Evolutionary conservation across 2,797 vertebrate genomes (phyloP).

Genomic region (Anabas testudineus): DNA sequence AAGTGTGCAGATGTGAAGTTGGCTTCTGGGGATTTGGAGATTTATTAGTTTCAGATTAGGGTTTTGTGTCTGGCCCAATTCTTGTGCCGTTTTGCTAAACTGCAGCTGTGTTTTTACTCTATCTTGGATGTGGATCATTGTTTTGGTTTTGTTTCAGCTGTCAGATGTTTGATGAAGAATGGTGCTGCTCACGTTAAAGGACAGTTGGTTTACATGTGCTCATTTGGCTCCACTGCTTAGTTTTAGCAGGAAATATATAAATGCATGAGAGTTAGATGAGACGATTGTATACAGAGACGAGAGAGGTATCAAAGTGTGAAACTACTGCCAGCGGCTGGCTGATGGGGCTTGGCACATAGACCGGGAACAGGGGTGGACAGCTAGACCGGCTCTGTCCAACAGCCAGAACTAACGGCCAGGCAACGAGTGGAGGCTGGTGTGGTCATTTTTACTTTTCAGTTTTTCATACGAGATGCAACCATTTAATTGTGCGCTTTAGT

Average conservation of each 20-base stretch:
- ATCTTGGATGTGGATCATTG: not conserved
- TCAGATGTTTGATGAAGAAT: not conserved
- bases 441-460: not conserved
- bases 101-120: constrained; percentile 21
- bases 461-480: too few relatives aligned
- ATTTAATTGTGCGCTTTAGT: too few relatives aligned
- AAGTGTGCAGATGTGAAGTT: constrained; percentile 20
- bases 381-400: not conserved
- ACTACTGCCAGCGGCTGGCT: not conserved
- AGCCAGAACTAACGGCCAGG: too few relatives aligned
- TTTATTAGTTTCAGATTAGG: constrained; percentile 38
- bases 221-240: not conserved
- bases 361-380: too few relatives aligned
- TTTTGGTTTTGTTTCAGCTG: not conserved
- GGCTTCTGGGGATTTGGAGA: constrained; percentile 2
- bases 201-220: not conserved
- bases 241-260: too few relatives aligned
- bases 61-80: not conserved
- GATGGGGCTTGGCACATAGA: not conserved
- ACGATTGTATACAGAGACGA: too few relatives aligned
- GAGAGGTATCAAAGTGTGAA: too few relatives aligned
- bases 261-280: not conserved
- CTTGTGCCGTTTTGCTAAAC: constrained; percentile 19
- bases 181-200: not conserved
- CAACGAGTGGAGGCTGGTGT: not conserved